Evolutionary conservation across 2,797 vertebrate species (phyloP).

Genomic region (Sphaeramia orbicularis): DNA sequence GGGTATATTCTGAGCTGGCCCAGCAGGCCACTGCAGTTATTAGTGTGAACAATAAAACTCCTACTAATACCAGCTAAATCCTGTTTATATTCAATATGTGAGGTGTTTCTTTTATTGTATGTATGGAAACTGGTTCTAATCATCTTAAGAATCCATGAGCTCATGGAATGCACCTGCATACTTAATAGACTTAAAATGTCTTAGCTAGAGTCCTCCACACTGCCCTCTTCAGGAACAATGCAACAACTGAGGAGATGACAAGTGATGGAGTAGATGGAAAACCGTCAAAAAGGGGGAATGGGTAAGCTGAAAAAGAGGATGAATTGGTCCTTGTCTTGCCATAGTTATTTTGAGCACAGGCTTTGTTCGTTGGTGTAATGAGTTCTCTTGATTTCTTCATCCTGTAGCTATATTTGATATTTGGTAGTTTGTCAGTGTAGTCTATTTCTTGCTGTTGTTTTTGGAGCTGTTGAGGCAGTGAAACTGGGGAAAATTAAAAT

Average conservation of each 20-base stretch:
- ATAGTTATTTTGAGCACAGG: slow-evolving; percentile 17
- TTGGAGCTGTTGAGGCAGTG: slow-evolving; percentile 43
- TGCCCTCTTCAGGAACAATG: slow-evolving; percentile 35
- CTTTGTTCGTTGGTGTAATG: slow-evolving; percentile 22
- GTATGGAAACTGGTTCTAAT: slow-evolving; percentile 61
- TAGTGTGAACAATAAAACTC: slow-evolving; percentile 56
- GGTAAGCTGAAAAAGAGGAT: slow-evolving; percentile 15
- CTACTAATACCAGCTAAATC: slow-evolving; percentile 63
- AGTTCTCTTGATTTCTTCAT: slow-evolving; percentile 31
- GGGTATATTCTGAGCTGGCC: slow-evolving; percentile 34
- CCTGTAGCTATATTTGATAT: slow-evolving; percentile 29
- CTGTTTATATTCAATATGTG: slow-evolving; percentile 68
- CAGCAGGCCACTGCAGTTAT: slow-evolving; percentile 53
- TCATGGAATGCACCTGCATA: slow-evolving; percentile 62
- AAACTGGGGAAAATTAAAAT: slow-evolving; percentile 60
- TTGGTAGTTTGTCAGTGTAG: slow-evolving; percentile 13
- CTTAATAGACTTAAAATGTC: slow-evolving; percentile 47
- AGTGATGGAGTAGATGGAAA: not conserved
- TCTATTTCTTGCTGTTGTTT: slow-evolving; percentile 46
- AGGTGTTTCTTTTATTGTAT: slow-evolving; percentile 65
- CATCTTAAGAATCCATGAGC: slow-evolving; percentile 28
- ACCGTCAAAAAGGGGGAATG: not conserved
- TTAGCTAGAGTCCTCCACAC: slow-evolving; percentile 14
- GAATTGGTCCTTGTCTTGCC: slow-evolving; percentile 19
- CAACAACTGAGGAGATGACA: slow-evolving; percentile 12